Evolutionary conservation across 2,888 invertebrate species (phyloP).

Genomic region (Pherbina coryleti): DNA sequence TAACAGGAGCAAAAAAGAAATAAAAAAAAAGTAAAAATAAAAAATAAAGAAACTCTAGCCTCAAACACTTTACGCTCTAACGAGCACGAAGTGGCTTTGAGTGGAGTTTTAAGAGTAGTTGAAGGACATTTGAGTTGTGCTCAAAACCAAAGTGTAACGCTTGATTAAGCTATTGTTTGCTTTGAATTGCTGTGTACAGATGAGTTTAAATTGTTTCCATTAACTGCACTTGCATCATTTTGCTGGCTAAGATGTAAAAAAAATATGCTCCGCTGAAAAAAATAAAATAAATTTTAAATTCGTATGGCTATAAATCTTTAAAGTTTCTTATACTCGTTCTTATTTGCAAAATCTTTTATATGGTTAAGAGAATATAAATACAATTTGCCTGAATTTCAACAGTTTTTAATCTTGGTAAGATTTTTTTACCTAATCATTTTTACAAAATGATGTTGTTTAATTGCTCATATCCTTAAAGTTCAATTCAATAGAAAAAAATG

Average conservation of each 20-base stretch:
- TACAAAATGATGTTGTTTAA: too few species aligned
- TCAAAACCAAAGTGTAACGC: conserved; percentile 17
- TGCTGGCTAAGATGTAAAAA: background rate
- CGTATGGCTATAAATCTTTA: background rate
- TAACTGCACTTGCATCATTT: background rate
- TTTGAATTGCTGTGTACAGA: too few species aligned
- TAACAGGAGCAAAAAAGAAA: background rate
- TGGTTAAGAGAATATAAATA: too few species aligned
- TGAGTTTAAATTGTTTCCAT: too few species aligned
- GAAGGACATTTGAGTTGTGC: conserved; percentile 16
- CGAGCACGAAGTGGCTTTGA: conserved; percentile 19
- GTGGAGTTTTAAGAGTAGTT: conserved; percentile 10
- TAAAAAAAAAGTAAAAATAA: background rate
- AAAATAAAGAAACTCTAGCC: background rate
- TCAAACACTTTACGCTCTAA: background rate
- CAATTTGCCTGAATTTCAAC: too few species aligned
- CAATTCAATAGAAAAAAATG: too few species aligned
- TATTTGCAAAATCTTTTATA: too few species aligned
- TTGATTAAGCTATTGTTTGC: conserved; percentile 37
- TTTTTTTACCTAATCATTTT: too few species aligned
- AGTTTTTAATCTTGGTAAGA: too few species aligned
- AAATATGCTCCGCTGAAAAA: too few species aligned
- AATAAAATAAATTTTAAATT: background rate
- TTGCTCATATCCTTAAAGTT: too few species aligned
- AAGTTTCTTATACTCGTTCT: too few species aligned